Evolutionary conservation across 2,797 vertebrate species (phyloP).

Genomic region (Rhinella marina): DNA sequence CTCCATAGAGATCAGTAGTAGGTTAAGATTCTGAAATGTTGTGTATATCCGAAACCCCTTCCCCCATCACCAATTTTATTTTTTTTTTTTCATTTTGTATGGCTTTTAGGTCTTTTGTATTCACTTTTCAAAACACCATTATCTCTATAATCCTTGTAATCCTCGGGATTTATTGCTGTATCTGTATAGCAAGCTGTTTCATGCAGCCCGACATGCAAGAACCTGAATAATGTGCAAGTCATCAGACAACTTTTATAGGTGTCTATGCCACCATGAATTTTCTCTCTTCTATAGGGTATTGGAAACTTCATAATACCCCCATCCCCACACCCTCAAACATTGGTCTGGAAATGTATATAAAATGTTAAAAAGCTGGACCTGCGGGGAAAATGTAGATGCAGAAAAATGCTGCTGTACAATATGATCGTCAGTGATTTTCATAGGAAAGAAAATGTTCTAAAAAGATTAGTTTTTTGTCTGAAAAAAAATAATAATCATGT

Average conservation of each 20-base stretch:
- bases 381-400: too few relatives aligned
- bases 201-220: slow-evolving; percentile 17
- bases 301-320: too few relatives aligned
- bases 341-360: too few relatives aligned
- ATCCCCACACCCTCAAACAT: too few relatives aligned
- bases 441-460: too few relatives aligned
- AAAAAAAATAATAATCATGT: too few relatives aligned
- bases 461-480: too few relatives aligned
- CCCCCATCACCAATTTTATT: not conserved
- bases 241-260: not conserved
- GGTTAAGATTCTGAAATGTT: not conserved
- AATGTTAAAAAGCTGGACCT: too few relatives aligned
- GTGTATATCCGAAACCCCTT: not conserved
- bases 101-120: slow-evolving; percentile 29
- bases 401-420: too few relatives aligned
- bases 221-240: slow-evolving; percentile 5
- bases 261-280: not conserved
- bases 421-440: too few relatives aligned
- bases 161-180: slow-evolving; percentile 25
- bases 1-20: not conserved
- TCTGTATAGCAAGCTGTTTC: slow-evolving; percentile 6
- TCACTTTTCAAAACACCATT: slow-evolving; percentile 18
- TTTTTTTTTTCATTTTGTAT: not conserved
- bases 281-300: not conserved
- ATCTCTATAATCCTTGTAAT: slow-evolving; percentile 38